Percentiles rank a stretch among this genome's conserved stretches.
Evolutionary conservation across 1,140 invertebrate species (phyloP).

Genomic region (Tribolium madens): DNA sequence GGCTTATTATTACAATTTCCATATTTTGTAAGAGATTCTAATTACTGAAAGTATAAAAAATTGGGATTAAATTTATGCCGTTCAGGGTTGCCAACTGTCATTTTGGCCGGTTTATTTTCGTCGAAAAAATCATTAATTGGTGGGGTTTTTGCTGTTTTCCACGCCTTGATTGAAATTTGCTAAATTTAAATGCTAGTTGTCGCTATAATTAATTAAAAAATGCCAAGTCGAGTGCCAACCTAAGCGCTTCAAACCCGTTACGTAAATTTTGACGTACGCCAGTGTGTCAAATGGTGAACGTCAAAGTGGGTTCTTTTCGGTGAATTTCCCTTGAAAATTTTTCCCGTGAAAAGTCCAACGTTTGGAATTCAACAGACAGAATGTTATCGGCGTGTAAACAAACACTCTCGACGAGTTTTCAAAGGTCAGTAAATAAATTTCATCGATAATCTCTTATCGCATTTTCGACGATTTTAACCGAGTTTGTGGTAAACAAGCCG

Average conservation of each 20-base stretch:
- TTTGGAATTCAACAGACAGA: background rate
- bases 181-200: background rate
- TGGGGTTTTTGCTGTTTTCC: background rate
- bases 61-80: too few species aligned
- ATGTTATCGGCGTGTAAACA: slow-evolving; percentile 62
- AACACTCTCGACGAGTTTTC: slow-evolving; percentile 54
- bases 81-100: background rate
- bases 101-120: background rate
- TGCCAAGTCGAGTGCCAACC: background rate
- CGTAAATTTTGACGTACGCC: slow-evolving; percentile 39
- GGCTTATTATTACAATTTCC: too few species aligned
- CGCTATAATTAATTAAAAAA: slow-evolving; percentile 20
- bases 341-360: slow-evolving; percentile 4
- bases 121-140: background rate
- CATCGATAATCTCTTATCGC: slow-evolving; percentile 40
- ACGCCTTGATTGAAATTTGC: background rate
- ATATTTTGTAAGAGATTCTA: too few species aligned
- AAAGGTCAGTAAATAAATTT: slow-evolving; percentile 58
- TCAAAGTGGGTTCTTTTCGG: slow-evolving; percentile 7
- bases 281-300: slow-evolving; percentile 37
- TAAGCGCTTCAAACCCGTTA: slow-evolving; percentile 12
- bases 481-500: slow-evolving; percentile 40
- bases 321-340: slow-evolving; percentile 29
- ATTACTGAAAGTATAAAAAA: too few species aligned
- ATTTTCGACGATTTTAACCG: slow-evolving; percentile 3